Base-by-base conservation (phyloP, 2,888 invertebrate species). In the Antheraea yamamai region DNA sequence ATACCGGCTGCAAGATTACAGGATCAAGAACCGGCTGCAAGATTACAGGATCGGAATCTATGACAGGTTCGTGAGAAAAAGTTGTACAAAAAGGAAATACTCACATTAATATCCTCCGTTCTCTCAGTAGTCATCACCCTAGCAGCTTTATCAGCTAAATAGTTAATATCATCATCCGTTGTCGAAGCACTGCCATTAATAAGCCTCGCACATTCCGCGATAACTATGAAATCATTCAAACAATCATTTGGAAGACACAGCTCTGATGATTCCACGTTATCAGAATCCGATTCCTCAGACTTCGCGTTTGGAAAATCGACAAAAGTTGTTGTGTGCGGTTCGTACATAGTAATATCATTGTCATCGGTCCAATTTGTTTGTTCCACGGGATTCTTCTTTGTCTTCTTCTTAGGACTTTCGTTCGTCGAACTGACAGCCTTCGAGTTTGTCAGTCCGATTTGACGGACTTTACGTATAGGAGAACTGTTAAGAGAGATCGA, bases 321-420 rank as follows among this genome's bases (percentile, higher is more conserved):
- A 76, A 89, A 89, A 0, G 93, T 93, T 0, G 94, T 93, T n/a
- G 94, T 93, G 61, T 94, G 94, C 0, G 94, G 88, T 79, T 95
- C 95, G 4, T 95, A 95, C 95, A 95, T 95, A 0, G 95, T 95
- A 0, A 95, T 86, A 77, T 95, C 95, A 75, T 91, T 92, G 61
- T 95, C 95, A 23, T 91, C 93, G 23, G 84, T 85, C 82, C 91
- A 91, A 12, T 83, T 88, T 1, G 87, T 83, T 18, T 89, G 91
- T 0, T 91, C 89, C 18, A 87, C 75, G 0, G 87, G 83, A 71
- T 84, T 85, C 76, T 93, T 94, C 26, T 92, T 93, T 0, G 90
- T 81, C 75, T 91, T 91, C 80, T 93, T 94, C 70, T 93, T 93
- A 0, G 91, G 92, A 78, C 92, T 93, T 72, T 92, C 92, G 73